phyloP scores from a whole-genome alignment of 1,140 invertebrate species.

The Hypsibius dujardini region DNA sequence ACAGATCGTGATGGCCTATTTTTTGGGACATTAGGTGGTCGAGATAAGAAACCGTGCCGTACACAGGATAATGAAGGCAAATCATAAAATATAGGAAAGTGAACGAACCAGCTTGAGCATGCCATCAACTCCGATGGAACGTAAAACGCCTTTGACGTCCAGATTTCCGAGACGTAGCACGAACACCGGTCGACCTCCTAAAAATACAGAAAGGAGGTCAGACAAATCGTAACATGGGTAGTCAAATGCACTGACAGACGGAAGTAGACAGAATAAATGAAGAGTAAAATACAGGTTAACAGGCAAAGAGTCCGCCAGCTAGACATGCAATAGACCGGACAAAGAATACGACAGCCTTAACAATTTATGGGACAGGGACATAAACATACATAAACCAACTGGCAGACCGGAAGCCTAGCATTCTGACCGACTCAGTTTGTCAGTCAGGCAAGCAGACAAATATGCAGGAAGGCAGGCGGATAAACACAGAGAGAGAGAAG shows the following conservation, averaged over 20 bases:
- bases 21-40: background rate
- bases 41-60: background rate
- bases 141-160: constrained; percentile 82
- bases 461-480: background rate
- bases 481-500: background rate
- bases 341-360: too few species aligned
- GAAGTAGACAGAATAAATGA: too few species aligned
- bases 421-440: too few species aligned
- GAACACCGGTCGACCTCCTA: constrained; percentile 74
- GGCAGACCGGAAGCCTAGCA: too few species aligned
- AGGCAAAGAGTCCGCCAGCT: too few species aligned
- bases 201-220: constrained; percentile 25
- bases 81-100: too few species aligned
- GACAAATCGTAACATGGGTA: constrained; percentile 17
- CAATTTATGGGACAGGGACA: too few species aligned
- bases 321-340: too few species aligned
- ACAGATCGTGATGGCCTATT: constrained; percentile 39
- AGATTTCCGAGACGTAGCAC: constrained; percentile 72
- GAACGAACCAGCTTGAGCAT: constrained; percentile 65
- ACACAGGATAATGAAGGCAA: constrained; percentile 21
- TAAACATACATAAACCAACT: too few species aligned
- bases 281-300: too few species aligned
- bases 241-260: too few species aligned
- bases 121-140: constrained; percentile 79
- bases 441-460: constrained; percentile 2